Conservation (phyloP, 2,797 vertebrate species). For the Carduelis carduelis region DNA sequence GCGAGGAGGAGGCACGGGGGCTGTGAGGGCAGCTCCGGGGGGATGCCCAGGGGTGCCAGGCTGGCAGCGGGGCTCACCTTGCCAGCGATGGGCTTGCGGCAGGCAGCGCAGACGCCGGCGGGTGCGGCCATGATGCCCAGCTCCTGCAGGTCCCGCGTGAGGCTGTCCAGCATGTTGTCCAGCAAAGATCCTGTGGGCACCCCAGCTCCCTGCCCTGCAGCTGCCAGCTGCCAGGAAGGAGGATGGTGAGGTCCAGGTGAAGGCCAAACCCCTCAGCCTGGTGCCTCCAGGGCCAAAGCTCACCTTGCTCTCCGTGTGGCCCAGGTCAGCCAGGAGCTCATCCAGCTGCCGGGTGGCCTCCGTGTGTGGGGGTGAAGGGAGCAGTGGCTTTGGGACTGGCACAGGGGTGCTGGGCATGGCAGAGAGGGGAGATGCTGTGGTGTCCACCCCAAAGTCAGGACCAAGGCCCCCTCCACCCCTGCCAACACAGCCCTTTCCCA, state of each 20-base stretch:
- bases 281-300: neutral
- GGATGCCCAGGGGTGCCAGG: accelerated
- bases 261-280: accelerated
- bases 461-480: no score
- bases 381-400: neutral
- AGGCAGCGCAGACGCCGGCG: conserved; percentile 83
- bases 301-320: conserved; percentile 64
- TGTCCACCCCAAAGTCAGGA: accelerated
- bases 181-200: neutral
- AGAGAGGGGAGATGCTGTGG: neutral
- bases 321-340: conserved; percentile 70
- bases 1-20: accelerated
- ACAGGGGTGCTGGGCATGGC: neutral
- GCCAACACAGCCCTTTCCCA: accelerated
- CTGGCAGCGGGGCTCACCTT: conserved; percentile 69
- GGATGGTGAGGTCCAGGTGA: neutral
- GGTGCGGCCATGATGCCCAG: conserved; percentile 82
- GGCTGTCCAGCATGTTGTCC: conserved; percentile 84
- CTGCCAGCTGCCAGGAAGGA: neutral
- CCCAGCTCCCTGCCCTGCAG: accelerated
- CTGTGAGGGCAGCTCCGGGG: neutral
- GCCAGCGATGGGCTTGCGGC: conserved; percentile 84
- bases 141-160: conserved; percentile 85
- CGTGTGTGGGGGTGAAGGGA: neutral
- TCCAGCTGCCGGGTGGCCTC: conserved; percentile 67